A percentile compares a stretch with the other conserved stretches of the same genome.
phyloP scores from a whole-genome alignment of 2,888 invertebrate genomes.

The Antitype chi region DNA sequence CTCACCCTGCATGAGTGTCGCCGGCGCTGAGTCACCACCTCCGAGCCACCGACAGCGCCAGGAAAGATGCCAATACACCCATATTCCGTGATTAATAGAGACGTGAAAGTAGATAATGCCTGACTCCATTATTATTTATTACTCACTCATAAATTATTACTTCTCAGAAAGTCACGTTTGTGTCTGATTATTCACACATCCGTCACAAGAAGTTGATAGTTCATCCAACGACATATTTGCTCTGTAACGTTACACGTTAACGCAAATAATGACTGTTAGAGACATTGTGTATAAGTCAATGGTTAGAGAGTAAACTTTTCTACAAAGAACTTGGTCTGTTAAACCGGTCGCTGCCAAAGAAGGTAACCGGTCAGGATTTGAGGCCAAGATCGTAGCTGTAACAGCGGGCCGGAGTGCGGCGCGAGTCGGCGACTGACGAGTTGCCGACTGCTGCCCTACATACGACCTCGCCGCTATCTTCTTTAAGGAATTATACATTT shows the following conservation, averaged over 20 bases:
- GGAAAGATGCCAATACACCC: conserved; percentile 77
- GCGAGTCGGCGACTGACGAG: conserved; percentile 62
- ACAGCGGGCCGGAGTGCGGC: conserved; percentile 46
- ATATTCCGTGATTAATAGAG: conserved; percentile 80
- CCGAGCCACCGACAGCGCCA: conserved; percentile 41
- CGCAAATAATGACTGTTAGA: conserved; percentile 75
- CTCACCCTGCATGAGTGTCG: conserved; percentile 78
- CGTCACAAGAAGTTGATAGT: conserved; percentile 58
- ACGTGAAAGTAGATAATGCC: conserved; percentile 77
- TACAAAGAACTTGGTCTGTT: conserved; percentile 78
- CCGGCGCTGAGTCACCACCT: conserved; percentile 67
- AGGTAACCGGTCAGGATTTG: conserved; percentile 86
- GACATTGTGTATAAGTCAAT: conserved; percentile 42
- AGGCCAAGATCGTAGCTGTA: conserved; percentile 83
- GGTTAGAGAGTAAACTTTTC: conserved; percentile 77
- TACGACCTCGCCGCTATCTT: conserved; percentile 75
- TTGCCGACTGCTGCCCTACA: conserved; percentile 80
- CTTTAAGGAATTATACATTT: conserved; percentile 39
- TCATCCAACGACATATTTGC: conserved; percentile 58
- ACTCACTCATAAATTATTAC: conserved; percentile 68
- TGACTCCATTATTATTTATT: conserved; percentile 76
- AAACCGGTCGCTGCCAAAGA: conserved; percentile 88
- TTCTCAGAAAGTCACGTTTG: conserved; percentile 68
- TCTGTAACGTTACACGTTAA: conserved; percentile 59
- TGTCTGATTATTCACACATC: conserved; percentile 67